Percentiles rank a stretch among this genome's conserved stretches.
Evolutionary conservation across 2,113 vertebrate genomes (phyloP).

Genomic region (Leptosomus discolor): DNA sequence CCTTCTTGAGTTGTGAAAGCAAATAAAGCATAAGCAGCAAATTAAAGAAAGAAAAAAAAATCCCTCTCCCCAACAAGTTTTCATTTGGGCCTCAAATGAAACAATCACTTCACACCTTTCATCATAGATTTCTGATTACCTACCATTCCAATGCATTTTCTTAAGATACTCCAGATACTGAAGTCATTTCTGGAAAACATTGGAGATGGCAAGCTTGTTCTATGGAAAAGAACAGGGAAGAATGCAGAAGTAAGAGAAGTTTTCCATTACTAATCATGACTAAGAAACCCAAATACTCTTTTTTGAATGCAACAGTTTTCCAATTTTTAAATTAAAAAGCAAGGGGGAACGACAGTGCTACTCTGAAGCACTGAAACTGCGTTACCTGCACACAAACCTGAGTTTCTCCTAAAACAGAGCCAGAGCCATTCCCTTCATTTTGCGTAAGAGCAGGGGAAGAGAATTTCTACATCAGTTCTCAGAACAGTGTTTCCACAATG

Average conservation of each 20-base stretch:
- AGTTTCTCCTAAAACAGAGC: background rate
- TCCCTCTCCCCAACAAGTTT: background rate
- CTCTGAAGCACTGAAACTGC: background rate
- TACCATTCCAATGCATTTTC: conserved; percentile 99
- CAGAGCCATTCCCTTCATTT: background rate
- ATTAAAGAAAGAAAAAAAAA: background rate
- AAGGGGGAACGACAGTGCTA: background rate
- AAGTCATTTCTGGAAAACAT: conserved; percentile 98
- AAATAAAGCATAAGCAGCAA: background rate
- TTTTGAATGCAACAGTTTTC: background rate
- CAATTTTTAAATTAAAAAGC: background rate
- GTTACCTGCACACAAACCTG: background rate
- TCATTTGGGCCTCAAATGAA: background rate
- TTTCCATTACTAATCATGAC: background rate
- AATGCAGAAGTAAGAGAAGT: background rate
- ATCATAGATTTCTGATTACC: conserved; percentile 8
- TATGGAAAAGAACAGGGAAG: conserved; percentile 48
- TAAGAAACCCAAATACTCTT: background rate
- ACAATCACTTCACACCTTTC: background rate
- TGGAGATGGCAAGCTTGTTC: conserved; percentile 88
- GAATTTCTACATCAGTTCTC: background rate
- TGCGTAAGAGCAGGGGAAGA: background rate
- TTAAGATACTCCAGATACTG: conserved; percentile 97
- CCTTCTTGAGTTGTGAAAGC: background rate
- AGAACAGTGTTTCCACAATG: background rate